Evolutionary conservation across 2,113 vertebrate genomes (phyloP).

Genomic region (Clarias gariepinus): DNA sequence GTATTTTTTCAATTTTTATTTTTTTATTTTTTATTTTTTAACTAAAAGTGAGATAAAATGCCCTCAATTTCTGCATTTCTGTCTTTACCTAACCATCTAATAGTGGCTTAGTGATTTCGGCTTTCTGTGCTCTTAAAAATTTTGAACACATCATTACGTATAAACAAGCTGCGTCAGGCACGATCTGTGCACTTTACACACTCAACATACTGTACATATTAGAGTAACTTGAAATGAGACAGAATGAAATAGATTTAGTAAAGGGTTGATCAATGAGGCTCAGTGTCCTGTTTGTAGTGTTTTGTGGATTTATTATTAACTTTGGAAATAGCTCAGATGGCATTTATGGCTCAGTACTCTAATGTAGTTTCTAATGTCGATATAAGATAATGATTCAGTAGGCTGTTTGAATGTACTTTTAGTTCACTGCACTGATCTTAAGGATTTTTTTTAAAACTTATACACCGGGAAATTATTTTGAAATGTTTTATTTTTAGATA

Average conservation of each 20-base stretch:
- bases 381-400: not conserved
- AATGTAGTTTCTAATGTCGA: not conserved
- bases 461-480: not conserved
- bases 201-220: not conserved
- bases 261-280: not conserved
- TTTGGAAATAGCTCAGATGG: not conserved
- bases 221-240: no score
- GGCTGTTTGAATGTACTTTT: conserved; percentile 1
- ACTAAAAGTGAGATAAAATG: not conserved
- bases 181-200: not conserved
- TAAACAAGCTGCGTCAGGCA: not conserved
- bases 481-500: not conserved
- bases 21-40: not conserved
- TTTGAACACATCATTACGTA: no score
- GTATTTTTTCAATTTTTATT: not conserved
- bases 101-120: not conserved
- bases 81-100: not conserved
- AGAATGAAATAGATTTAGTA: no score
- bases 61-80: not conserved
- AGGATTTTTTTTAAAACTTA: not conserved
- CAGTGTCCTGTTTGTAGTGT: not conserved
- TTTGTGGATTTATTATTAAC: not conserved
- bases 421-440: not conserved
- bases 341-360: not conserved
- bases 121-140: not conserved